Conservation (phyloP, 2,888 invertebrate species). For the Lepidochitona cinerea region DNA sequence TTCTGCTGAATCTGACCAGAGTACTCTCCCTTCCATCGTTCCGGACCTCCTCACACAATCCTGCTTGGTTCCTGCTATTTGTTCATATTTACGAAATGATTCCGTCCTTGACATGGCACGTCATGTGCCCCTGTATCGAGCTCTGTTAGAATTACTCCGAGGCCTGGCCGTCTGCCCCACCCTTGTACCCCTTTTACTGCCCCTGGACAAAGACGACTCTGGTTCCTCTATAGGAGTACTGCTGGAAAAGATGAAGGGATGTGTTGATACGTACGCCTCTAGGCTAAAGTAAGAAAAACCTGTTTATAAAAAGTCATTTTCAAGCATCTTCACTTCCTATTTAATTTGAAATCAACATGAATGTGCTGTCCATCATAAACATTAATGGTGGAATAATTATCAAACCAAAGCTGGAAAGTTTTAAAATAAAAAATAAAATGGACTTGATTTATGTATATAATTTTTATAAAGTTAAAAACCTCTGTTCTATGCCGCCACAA, state of each 20-base stretch:
- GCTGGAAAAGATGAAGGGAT: constrained; percentile 88
- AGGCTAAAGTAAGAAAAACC: constrained; percentile 64
- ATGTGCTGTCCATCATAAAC: too few relatives aligned
- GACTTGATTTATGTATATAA: too few relatives aligned
- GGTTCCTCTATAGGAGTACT: constrained; percentile 79
- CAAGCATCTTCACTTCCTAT: too few relatives aligned
- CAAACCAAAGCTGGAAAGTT: too few relatives aligned
- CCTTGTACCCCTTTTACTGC: constrained; percentile 78
- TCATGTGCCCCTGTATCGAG: constrained; percentile 92
- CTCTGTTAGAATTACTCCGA: constrained; percentile 84
- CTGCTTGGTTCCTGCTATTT: constrained; percentile 88
- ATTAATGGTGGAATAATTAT: too few relatives aligned
- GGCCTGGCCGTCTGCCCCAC: constrained; percentile 79
- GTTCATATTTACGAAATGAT: constrained; percentile 93
- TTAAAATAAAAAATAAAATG: too few relatives aligned
- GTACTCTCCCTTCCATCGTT: constrained; percentile 75
- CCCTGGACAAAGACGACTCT: constrained; percentile 65
- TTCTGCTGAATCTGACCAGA: constrained; percentile 25
- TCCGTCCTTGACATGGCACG: constrained; percentile 98
- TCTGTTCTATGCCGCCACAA: too few relatives aligned
- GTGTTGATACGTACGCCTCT: constrained; percentile 91
- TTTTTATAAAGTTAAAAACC: too few relatives aligned
- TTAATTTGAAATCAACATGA: too few relatives aligned
- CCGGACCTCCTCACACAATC: constrained; percentile 85
- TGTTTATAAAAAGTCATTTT: too few relatives aligned